Evolutionary conservation across 2,888 invertebrate genomes (phyloP), one percentile per base, ranked within the genome.

Genomic region (Yponomeuta sedellus): DNA sequence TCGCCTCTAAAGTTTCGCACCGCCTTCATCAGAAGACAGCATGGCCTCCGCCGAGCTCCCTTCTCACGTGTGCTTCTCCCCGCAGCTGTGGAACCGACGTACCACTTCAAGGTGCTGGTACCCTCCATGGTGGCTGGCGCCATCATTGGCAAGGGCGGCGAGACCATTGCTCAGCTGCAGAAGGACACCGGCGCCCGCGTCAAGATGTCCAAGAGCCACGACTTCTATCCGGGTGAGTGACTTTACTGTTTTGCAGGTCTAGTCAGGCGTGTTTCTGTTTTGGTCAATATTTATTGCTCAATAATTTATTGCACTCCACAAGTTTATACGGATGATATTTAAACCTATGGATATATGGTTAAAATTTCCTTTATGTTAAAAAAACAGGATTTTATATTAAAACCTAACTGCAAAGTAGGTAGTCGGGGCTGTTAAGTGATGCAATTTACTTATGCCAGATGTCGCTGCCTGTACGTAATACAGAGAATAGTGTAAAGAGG

Each of bases 191-290:
- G 98, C 75, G 98, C 99, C 76, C 94, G 98, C 78, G 97, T 99
- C 75, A 99, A 99, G 93, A 99, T 99, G 99, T 99, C 99, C 78
- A 99, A 99, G 92, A 97, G 98, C 66, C 98, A 98, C 82, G 99
- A 99, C 86, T 98, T 97, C 87, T 99, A 99, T 92, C 99, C 99
- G 91, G 99, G 99, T 99, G 88, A 92, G 92, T 88, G 52, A 20
- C 34, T 20, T 63, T 16, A 16, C 44, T 52, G 44, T 16, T 52
- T 12, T 16, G 44, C 44, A 52, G 44, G 16, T 16, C 16, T 52
- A 12, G 44, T 16, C 16, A 12, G 16, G 5, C 12, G 12, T 52
- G 44, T 8, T 4, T 16, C 12, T 52, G 1, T 44, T 52, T 52
- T 52, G n/a, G n/a, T n/a, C n/a, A n/a, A n/a, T n/a, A n/a, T n/a